These are phyloP conservation scores for Tachyglossus aculeatus DNA, from an alignment of 2,797 vertebrate genomes.

Conservation along the genomic window DNA sequence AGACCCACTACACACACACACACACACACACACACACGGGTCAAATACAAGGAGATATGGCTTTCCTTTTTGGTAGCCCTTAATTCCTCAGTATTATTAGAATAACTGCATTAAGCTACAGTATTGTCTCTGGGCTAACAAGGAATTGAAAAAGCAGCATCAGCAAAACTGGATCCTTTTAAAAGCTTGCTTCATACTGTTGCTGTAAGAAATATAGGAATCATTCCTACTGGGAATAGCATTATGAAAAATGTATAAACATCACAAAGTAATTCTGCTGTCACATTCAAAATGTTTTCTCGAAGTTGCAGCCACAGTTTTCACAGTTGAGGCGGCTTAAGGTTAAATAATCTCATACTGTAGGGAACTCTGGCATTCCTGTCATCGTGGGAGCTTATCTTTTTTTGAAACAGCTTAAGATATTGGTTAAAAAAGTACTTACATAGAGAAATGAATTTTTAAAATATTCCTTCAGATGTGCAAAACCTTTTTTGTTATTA, in stretches of 20 bases:
- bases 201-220: constrained; percentile 65
- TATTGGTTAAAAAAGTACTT: constrained; percentile 31
- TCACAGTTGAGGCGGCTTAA: constrained; percentile 64
- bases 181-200: constrained; percentile 57
- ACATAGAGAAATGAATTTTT: neutral
- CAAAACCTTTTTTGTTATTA: neutral
- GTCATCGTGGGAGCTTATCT: constrained; percentile 13
- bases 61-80: constrained; percentile 48
- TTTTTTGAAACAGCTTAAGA: constrained; percentile 37
- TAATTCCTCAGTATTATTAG: constrained; percentile 58
- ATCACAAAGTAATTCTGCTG: constrained; percentile 74
- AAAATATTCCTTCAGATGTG: neutral
- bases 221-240: constrained; percentile 65
- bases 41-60: constrained; percentile 15
- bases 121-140: constrained; percentile 58
- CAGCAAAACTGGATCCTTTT: constrained; percentile 69
- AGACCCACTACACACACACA: constrained; percentile 28
- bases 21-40: constrained; percentile 8
- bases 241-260: constrained; percentile 76
- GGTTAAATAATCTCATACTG: constrained; percentile 59
- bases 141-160: constrained; percentile 60
- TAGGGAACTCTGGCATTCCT: constrained; percentile 27
- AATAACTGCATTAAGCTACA: constrained; percentile 50
- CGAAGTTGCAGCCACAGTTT: constrained; percentile 61
- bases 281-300: constrained; percentile 73